Evolutionary conservation across 2,113 vertebrate species (phyloP).

Genomic region (Antennarius striatus): DNA sequence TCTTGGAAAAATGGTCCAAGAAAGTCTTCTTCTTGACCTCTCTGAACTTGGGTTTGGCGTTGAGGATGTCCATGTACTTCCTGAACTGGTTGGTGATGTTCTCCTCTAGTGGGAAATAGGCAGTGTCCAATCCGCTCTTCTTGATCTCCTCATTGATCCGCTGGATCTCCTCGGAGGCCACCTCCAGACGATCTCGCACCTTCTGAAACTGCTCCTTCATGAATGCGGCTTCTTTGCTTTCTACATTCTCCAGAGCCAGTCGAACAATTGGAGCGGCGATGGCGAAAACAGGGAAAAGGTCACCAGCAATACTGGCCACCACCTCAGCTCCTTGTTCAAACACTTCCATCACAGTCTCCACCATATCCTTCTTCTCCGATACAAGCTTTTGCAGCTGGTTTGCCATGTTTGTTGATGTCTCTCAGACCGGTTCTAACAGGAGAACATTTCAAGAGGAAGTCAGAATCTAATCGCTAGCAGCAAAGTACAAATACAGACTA

Average conservation of each 20-base stretch:
- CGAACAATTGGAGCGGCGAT: constrained; percentile 79
- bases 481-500: background rate
- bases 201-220: constrained; percentile 83
- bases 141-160: constrained; percentile 78
- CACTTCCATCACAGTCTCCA: constrained; percentile 80
- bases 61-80: constrained; percentile 85
- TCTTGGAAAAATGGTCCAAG: constrained; percentile 76
- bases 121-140: constrained; percentile 69
- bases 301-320: constrained; percentile 77
- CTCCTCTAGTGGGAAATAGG: constrained; percentile 80
- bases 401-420: constrained; percentile 65
- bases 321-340: constrained; percentile 80
- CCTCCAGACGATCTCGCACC: constrained; percentile 78
- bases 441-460: background rate
- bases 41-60: constrained; percentile 77
- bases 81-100: constrained; percentile 83
- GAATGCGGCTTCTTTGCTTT: constrained; percentile 79
- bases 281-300: constrained; percentile 80
- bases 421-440: constrained; percentile 8
- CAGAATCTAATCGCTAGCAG: background rate
- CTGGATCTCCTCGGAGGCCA: constrained; percentile 74
- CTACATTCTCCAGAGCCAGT: constrained; percentile 79
- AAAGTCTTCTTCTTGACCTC: constrained; percentile 81
- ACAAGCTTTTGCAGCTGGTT: constrained; percentile 72
- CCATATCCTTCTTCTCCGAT: constrained; percentile 75